phyloP scores from a whole-genome alignment of 2,888 invertebrate species.

The Apamea epomidion region DNA sequence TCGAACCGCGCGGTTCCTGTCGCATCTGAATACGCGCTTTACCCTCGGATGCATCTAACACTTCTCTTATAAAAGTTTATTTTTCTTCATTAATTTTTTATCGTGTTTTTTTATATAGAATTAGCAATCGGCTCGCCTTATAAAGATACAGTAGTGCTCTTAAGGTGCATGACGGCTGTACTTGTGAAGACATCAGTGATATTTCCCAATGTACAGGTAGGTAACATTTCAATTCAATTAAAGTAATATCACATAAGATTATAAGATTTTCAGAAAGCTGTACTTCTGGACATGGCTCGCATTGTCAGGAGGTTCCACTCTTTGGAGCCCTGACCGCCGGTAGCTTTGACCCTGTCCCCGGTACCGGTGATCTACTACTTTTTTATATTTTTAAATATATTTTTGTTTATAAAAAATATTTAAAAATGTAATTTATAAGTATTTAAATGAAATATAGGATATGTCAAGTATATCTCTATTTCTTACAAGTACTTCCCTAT shows the following conservation, averaged over 20 bases:
- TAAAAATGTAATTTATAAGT: neutral
- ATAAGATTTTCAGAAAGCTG: neutral
- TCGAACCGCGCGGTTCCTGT: neutral
- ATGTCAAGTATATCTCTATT: neutral
- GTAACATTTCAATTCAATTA: neutral
- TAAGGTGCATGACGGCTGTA: slow-evolving; percentile 74
- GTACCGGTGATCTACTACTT: neutral
- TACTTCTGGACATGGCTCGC: neutral
- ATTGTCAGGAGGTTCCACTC: neutral
- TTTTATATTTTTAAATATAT: neutral
- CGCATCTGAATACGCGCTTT: neutral
- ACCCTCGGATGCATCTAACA: neutral
- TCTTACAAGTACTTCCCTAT: neutral
- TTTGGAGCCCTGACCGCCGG: neutral
- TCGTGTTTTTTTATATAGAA: slow-evolving; percentile 69
- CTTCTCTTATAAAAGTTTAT: neutral
- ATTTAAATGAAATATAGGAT: neutral
- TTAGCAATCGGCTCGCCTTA: slow-evolving; percentile 80
- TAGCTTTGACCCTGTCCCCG: neutral
- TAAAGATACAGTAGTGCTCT: slow-evolving; percentile 71
- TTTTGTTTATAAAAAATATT: neutral
- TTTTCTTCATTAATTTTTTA: neutral
- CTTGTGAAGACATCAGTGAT: slow-evolving; percentile 63
- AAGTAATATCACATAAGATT: neutral
- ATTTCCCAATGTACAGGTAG: slow-evolving; percentile 71